Percentiles rank a stretch among this genome's conserved stretches.
phyloP scores from a whole-genome alignment of 2,797 vertebrate genomes.

The Darevskia nairensis region DNA sequence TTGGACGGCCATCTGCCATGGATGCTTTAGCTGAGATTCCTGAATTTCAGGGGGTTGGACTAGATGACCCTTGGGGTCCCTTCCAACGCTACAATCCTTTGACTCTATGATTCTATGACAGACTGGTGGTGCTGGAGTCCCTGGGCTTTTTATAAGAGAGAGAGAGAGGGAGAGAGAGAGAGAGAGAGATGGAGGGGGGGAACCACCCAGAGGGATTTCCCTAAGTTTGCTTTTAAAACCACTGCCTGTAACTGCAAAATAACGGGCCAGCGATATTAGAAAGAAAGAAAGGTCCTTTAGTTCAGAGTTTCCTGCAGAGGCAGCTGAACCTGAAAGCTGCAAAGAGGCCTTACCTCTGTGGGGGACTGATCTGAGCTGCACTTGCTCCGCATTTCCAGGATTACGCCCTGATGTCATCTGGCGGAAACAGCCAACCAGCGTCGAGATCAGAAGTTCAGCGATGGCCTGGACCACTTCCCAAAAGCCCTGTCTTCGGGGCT shows the following conservation, averaged over 20 bases:
- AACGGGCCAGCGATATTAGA: not conserved
- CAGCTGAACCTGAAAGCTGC: slow-evolving; percentile 48
- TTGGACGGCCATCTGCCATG: no score
- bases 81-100: no score
- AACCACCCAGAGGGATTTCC: slow-evolving; percentile 83
- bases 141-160: slow-evolving; percentile 51
- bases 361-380: not conserved
- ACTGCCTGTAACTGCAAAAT: slow-evolving; percentile 53
- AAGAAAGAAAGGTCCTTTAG: slow-evolving; percentile 56
- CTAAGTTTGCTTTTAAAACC: slow-evolving; percentile 77
- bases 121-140: slow-evolving; percentile 62
- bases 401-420: slow-evolving; percentile 78
- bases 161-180: slow-evolving; percentile 35
- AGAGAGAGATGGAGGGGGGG: slow-evolving; percentile 46
- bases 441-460: slow-evolving; percentile 77
- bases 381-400: slow-evolving; percentile 59
- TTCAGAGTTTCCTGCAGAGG: slow-evolving; percentile 48
- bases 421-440: slow-evolving; percentile 70
- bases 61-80: no score
- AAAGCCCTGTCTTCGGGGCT: slow-evolving; percentile 73
- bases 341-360: not conserved
- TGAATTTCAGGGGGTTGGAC: no score
- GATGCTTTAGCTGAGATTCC: no score
- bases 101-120: no score
- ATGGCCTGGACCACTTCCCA: slow-evolving; percentile 75